phyloP scores from a whole-genome alignment of 1,140 invertebrate species.

The Caenorhabditis brenneri region DNA sequence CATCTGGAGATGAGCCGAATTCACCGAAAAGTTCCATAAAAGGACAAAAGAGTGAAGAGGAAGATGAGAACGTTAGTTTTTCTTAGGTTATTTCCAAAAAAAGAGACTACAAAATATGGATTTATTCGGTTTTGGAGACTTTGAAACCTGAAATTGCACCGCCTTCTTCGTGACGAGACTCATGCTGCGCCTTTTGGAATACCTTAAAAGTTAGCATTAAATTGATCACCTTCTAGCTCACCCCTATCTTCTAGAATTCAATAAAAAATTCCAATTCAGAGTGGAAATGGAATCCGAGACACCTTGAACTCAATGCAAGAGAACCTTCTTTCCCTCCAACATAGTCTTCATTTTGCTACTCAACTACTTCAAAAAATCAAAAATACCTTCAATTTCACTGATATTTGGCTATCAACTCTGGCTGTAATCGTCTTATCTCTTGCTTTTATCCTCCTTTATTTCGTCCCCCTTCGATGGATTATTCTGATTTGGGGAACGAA shows the following conservation, averaged over 20 bases:
- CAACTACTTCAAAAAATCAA: constrained; percentile 64
- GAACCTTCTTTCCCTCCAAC: constrained; percentile 62
- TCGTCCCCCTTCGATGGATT: constrained; percentile 87
- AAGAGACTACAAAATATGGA: too few species aligned
- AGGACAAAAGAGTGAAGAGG: constrained; percentile 17
- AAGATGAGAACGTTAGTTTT: constrained; percentile 28
- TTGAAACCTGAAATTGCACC: too few species aligned
- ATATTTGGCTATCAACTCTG: constrained; percentile 91
- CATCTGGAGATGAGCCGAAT: background rate
- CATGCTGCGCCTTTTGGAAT: too few species aligned
- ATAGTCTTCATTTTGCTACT: constrained; percentile 62
- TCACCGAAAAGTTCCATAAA: background rate
- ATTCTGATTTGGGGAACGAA: constrained; percentile 92
- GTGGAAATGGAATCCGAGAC: background rate
- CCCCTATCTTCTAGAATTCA: too few species aligned
- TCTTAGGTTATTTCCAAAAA: too few species aligned
- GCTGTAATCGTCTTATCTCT: constrained; percentile 77
- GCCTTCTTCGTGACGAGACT: too few species aligned
- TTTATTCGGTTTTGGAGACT: too few species aligned
- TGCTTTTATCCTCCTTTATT: constrained; percentile 81
- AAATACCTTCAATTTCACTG: constrained; percentile 90
- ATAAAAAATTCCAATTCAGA: too few species aligned
- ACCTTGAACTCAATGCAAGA: constrained; percentile 55
- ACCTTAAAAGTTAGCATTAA: too few species aligned
- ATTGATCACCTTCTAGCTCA: too few species aligned